Evolutionary conservation across 2,113 vertebrate species (phyloP).

Genomic region (Embiotoca jacksoni): DNA sequence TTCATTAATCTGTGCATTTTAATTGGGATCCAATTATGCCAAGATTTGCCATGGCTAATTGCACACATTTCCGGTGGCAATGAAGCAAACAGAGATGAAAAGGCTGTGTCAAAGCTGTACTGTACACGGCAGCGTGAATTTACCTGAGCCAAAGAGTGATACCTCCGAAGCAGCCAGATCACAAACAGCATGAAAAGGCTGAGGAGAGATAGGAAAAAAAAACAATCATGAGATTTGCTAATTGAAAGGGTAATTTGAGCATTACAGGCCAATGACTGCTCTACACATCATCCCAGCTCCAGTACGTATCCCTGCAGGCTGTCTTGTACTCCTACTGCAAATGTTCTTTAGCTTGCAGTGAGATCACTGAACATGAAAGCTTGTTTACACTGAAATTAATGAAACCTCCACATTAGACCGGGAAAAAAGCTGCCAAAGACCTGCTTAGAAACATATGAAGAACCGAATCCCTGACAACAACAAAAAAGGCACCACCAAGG

Average conservation of each 20-base stretch:
- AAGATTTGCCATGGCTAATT: constrained; percentile 71
- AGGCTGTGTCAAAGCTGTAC: constrained; percentile 1
- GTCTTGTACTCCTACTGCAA: not conserved
- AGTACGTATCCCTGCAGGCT: constrained; percentile 15
- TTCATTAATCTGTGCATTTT: constrained; percentile 72
- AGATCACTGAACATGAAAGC: not conserved
- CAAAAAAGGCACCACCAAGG: not conserved
- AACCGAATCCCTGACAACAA: not conserved
- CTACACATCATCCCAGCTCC: constrained; percentile 21
- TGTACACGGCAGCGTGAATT: constrained; percentile 14
- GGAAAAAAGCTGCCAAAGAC: constrained; percentile 8
- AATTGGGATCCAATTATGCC: constrained; percentile 71
- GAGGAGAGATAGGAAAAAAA: constrained; percentile 38
- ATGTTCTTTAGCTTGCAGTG: constrained; percentile 5
- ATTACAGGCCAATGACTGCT: constrained; percentile 12
- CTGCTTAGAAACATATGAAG: not conserved
- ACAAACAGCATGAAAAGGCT: constrained; percentile 86
- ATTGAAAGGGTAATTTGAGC: constrained; percentile 17
- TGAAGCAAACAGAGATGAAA: constrained; percentile 54
- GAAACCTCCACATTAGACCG: not conserved
- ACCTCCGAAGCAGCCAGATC: constrained; percentile 84
- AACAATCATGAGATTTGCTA: not conserved
- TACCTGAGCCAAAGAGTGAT: constrained; percentile 87
- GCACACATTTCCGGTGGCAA: constrained; percentile 65
- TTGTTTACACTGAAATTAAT: constrained; percentile 4